phyloP scores from a whole-genome alignment of 1,140 invertebrate species.

The Drosophila kohkoa region DNA sequence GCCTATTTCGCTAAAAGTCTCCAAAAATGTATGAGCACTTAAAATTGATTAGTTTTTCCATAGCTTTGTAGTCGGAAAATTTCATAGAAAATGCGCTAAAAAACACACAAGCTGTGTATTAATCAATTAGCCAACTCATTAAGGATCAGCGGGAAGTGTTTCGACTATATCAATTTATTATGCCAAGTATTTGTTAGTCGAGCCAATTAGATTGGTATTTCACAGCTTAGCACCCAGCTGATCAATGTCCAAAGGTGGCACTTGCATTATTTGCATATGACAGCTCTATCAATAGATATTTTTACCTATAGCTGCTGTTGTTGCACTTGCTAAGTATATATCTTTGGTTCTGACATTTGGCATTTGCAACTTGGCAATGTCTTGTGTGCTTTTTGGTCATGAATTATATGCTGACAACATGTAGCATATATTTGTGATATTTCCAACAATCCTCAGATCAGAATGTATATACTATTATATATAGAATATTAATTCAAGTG shows the following conservation, averaged over 20 bases:
- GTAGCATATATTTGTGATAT: constrained; percentile 13
- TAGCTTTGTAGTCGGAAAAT: neutral
- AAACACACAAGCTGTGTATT: neutral
- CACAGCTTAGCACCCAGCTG: constrained; percentile 12
- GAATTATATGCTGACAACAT: constrained; percentile 20
- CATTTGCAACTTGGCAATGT: constrained; percentile 51
- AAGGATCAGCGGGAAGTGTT: neutral
- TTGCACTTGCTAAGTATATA: constrained; percentile 6
- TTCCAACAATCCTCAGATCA: constrained; percentile 5
- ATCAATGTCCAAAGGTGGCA: constrained; percentile 20
- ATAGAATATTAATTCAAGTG: constrained; percentile 10
- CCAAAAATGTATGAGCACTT: neutral
- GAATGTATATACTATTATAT: neutral
- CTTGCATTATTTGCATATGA: constrained; percentile 23
- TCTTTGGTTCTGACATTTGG: constrained; percentile 37
- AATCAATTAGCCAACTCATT: constrained; percentile 1
- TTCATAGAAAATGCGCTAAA: neutral
- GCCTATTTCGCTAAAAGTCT: neutral
- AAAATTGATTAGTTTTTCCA: neutral
- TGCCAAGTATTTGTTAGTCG: neutral
- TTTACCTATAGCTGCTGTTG: constrained; percentile 16
- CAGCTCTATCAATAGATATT: constrained; percentile 24
- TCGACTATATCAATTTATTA: neutral
- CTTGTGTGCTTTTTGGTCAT: constrained; percentile 17
- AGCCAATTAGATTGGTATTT: neutral